phyloP scores from a whole-genome alignment of 2,797 vertebrate genomes.

The Lateolabrax maculatus region DNA sequence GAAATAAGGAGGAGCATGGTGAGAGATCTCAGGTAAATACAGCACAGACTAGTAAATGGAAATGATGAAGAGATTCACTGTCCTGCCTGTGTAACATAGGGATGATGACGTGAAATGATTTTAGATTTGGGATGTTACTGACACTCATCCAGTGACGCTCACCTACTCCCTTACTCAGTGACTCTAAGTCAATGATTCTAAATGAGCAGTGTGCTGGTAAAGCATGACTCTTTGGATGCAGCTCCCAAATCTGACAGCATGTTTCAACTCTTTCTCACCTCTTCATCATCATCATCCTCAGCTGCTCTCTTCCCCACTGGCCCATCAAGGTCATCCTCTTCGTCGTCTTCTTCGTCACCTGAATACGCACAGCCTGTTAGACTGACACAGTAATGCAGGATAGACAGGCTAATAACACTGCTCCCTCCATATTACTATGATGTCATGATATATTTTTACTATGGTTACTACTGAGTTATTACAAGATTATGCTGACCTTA shows the following conservation, averaged over 20 bases:
- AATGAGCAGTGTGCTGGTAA: no score
- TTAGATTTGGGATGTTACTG: no score
- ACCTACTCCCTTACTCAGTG: no score
- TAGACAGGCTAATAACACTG: neutral
- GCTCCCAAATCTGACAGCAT: neutral
- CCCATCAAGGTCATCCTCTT: conserved; percentile 90
- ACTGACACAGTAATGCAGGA: neutral
- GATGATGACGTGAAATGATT: neutral
- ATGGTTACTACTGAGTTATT: neutral
- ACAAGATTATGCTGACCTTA: neutral
- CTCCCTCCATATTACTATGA: neutral
- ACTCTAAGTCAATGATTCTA: no score
- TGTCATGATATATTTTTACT: no score
- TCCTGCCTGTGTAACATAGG: neutral
- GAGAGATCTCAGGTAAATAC: neutral
- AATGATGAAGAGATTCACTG: neutral
- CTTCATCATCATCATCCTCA: conserved; percentile 90
- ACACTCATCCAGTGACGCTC: no score
- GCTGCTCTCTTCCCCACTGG: conserved; percentile 90
- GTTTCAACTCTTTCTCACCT: conserved; percentile 44
- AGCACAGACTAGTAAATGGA: neutral
- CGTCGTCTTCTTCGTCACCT: conserved; percentile 88
- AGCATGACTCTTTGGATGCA: neutral
- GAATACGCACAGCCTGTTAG: conserved; percentile 16
- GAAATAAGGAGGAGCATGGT: conserved; percentile 45